These are phyloP conservation scores for Tachyglossus aculeatus DNA, from an alignment of 2,797 vertebrate genomes.

Conservation along the genomic window DNA sequence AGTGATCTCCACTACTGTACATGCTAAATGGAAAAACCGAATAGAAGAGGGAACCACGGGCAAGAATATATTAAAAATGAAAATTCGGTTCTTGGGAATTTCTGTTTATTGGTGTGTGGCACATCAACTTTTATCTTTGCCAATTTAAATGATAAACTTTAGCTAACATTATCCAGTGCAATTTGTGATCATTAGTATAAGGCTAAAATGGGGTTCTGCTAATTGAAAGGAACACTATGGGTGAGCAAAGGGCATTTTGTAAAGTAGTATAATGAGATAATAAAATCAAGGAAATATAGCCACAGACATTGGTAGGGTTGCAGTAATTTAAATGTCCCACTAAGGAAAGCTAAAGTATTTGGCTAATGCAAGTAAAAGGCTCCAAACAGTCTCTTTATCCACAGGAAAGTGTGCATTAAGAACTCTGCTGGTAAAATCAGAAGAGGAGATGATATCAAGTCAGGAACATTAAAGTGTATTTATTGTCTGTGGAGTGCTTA, in stretches of 20 bases:
- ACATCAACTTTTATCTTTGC: neutral
- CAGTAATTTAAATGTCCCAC: slow-evolving; percentile 16
- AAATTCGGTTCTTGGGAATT: slow-evolving; percentile 24
- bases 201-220: slow-evolving; percentile 19
- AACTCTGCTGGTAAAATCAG: neutral
- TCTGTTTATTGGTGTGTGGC: slow-evolving; percentile 8
- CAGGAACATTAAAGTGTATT: neutral
- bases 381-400: slow-evolving; percentile 27
- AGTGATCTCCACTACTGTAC: neutral
- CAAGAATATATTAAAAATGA: slow-evolving; percentile 16
- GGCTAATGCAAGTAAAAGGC: slow-evolving; percentile 22
- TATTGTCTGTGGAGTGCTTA: neutral
- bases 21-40: slow-evolving; percentile 40
- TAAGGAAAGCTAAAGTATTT: slow-evolving; percentile 32
- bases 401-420: slow-evolving; percentile 4
- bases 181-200: slow-evolving; percentile 39
- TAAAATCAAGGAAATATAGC: slow-evolving; percentile 27
- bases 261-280: slow-evolving; percentile 32
- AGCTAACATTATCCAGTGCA: no score
- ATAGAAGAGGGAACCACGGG: slow-evolving; percentile 9
- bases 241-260: slow-evolving; percentile 27
- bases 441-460: neutral
- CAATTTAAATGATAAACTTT: slow-evolving; percentile 29
- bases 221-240: no score
- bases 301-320: neutral